phyloP scores from a whole-genome alignment of 2,797 vertebrate species.

The Anguilla anguilla region DNA sequence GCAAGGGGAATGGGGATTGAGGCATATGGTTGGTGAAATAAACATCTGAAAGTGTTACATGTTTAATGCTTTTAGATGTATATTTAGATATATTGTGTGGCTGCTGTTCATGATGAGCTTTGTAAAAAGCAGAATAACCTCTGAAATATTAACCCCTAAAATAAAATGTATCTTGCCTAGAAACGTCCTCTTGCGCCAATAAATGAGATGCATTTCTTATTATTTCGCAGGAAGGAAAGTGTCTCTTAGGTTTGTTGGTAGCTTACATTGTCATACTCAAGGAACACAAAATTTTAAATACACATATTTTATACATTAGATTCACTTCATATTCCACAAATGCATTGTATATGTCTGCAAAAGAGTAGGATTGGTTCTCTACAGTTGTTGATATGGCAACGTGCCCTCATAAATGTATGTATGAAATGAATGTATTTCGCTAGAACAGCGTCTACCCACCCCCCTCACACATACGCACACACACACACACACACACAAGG shows the following conservation, averaged over 20 bases:
- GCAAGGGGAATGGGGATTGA: not conserved
- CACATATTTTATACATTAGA: not conserved
- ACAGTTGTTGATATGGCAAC: not conserved
- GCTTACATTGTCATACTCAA: not conserved
- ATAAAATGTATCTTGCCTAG: not conserved
- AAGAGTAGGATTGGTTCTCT: not conserved
- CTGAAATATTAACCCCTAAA: not conserved
- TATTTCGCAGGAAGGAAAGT: not conserved
- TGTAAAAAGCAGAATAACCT: not conserved
- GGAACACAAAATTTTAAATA: not conserved
- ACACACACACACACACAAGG: not conserved
- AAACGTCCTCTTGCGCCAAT: not conserved
- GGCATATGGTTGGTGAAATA: not conserved
- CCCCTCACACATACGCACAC: not conserved
- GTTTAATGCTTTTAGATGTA: not conserved
- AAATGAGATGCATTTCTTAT: not conserved
- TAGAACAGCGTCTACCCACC: not conserved
- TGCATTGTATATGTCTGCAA: not conserved
- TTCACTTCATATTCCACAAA: not conserved
- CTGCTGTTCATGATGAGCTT: not conserved
- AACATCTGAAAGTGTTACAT: not conserved
- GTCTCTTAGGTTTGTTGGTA: not conserved
- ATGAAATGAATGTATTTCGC: not conserved
- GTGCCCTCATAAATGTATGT: not conserved
- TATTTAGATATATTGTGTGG: not conserved